Percentiles rank a stretch among this genome's conserved stretches.
These are phyloP conservation scores for Buphagus erythrorhynchus DNA, from an alignment of 2,797 vertebrate genomes.

Conservation along the genomic window DNA sequence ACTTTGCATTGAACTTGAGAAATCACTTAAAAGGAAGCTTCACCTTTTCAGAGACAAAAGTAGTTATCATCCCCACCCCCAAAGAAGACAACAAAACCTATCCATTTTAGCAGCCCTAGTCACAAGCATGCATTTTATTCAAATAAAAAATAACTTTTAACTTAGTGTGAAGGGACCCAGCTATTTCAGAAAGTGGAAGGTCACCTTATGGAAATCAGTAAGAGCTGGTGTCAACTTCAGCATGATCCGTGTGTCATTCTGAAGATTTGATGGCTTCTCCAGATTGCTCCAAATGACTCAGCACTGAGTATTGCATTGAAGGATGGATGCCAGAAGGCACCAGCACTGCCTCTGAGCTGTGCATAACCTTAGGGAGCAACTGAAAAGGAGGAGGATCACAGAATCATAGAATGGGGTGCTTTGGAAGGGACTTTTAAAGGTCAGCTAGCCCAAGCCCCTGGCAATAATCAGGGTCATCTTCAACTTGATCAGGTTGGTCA, in stretches of 20 bases:
- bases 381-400: background rate
- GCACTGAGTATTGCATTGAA: background rate
- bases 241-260: fast-evolving
- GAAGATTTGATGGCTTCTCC: background rate
- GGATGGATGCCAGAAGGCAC: background rate
- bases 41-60: background rate
- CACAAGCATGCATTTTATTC: background rate
- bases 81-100: background rate
- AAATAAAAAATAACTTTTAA: background rate
- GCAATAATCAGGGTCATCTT: background rate
- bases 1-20: background rate
- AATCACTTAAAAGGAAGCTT: background rate
- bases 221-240: background rate
- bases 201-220: background rate
- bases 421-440: background rate
- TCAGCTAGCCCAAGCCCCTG: background rate
- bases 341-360: background rate
- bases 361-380: background rate
- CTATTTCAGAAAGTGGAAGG: background rate
- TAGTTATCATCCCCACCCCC: background rate
- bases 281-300: background rate
- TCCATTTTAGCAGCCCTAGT: background rate
- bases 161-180: background rate
- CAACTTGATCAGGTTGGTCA: background rate
- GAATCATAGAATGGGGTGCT: background rate